Conservation (phyloP, 2,113 vertebrate species). For the Ceratotherium simum region DNA sequence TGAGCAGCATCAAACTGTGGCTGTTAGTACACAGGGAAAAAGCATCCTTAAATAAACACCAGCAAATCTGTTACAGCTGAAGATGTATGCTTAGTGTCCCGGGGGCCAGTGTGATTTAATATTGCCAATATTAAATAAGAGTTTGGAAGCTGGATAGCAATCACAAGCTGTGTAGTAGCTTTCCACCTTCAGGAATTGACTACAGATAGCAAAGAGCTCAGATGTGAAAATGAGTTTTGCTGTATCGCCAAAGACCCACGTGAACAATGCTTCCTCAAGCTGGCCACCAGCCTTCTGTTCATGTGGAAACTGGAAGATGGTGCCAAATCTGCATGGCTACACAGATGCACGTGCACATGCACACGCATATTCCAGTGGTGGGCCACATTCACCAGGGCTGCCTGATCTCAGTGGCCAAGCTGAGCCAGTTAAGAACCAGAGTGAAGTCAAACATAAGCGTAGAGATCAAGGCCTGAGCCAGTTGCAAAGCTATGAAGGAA, state of each 20-base stretch:
- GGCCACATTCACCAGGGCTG: not conserved
- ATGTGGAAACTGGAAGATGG: not conserved
- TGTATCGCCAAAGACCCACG: slow-evolving; percentile 34
- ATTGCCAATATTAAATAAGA: slow-evolving; percentile 64
- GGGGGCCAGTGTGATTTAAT: slow-evolving; percentile 65
- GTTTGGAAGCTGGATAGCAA: slow-evolving; percentile 26
- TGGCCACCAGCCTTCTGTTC: not conserved
- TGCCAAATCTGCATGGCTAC: not conserved
- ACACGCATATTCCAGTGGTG: not conserved
- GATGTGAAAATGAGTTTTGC: slow-evolving; percentile 54
- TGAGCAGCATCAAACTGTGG: not conserved
- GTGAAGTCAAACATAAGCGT: not conserved
- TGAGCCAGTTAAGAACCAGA: not conserved
- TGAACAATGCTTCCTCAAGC: not conserved
- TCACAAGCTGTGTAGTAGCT: slow-evolving; percentile 58
- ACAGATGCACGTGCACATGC: too few relatives aligned
- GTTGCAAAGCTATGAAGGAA: not conserved
- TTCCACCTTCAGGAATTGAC: slow-evolving; percentile 61
- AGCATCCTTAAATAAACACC: slow-evolving; percentile 37
- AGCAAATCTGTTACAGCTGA: slow-evolving; percentile 42
- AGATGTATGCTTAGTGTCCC: not conserved
- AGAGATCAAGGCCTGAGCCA: not conserved
- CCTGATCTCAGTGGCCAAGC: not conserved
- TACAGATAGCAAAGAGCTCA: slow-evolving; percentile 62
- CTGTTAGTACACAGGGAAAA: slow-evolving; percentile 30